These are phyloP conservation scores for Gymnothorax javanicus DNA, from an alignment of 2,797 vertebrate species.

Conservation along the genomic window DNA sequence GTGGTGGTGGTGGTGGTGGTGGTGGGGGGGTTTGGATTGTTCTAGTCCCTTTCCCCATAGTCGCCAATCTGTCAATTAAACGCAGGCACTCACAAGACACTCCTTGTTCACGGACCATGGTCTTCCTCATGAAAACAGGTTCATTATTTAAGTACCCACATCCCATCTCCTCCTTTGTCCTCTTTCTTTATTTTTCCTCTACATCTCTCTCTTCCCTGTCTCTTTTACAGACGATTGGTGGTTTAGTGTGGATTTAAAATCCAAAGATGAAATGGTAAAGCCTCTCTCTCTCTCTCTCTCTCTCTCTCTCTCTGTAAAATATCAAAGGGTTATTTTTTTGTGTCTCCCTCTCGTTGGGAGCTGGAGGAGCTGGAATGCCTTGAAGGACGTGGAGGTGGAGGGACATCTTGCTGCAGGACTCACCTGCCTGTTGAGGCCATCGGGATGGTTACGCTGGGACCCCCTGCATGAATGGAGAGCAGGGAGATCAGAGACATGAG, in stretches of 20 bases:
- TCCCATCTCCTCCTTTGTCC: neutral
- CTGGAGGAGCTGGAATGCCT: neutral
- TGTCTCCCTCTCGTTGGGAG: neutral
- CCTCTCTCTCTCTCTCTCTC: neutral
- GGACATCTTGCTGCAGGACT: neutral
- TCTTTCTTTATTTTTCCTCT: neutral
- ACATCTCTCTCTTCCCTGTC: neutral
- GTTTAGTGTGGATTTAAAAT: neutral
- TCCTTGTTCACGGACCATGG: neutral
- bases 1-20: neutral
- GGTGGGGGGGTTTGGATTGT: neutral
- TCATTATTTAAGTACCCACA: neutral
- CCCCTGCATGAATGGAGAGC: neutral
- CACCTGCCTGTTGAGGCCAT: too few relatives aligned
- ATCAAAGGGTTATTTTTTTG: neutral
- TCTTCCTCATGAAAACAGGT: neutral
- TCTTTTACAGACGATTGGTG: neutral
- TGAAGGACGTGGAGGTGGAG: neutral
- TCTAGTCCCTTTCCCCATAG: neutral
- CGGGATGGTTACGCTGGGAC: too few relatives aligned
- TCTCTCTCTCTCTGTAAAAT: neutral
- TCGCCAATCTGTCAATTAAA: neutral
- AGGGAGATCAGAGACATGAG: neutral
- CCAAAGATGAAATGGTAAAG: neutral
- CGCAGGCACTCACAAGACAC: neutral